A percentile compares a stretch with the other conserved stretches of the same genome.
phyloP scores from a whole-genome alignment of 2,888 invertebrate species.

The Leptogaster cylindrica region DNA sequence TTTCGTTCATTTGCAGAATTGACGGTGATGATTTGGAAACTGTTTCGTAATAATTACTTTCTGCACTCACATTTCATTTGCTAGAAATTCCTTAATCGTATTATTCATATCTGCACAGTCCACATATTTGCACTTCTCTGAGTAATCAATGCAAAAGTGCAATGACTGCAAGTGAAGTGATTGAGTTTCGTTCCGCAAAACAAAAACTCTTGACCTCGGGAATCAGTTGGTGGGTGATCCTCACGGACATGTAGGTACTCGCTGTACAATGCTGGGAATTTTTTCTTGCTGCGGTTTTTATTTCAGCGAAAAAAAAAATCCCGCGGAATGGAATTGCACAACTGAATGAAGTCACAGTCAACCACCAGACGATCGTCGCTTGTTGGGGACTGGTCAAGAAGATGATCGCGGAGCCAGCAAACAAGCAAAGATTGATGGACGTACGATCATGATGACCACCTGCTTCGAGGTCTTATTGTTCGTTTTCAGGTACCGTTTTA shows the following conservation, averaged over 20 bases:
- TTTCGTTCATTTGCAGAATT: not conserved
- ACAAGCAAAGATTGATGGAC: constrained; percentile 13
- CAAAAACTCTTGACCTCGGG: too few species aligned
- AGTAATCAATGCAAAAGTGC: too few species aligned
- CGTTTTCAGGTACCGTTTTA: too few species aligned
- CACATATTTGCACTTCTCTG: too few species aligned
- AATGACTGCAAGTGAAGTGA: too few species aligned
- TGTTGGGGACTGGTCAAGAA: not conserved
- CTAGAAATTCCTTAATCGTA: too few species aligned
- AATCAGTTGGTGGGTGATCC: not conserved
- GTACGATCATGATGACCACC: constrained; percentile 10
- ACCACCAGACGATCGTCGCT: not conserved
- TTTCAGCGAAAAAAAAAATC: not conserved
- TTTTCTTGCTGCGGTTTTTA: not conserved
- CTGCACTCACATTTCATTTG: too few species aligned
- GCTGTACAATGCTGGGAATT: not conserved
- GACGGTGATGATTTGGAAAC: too few species aligned
- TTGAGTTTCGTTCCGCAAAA: too few species aligned
- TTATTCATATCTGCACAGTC: too few species aligned
- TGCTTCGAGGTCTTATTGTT: constrained; percentile 5
- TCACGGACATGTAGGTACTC: constrained; percentile 3
- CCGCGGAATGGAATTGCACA: too few species aligned
- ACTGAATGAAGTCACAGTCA: not conserved
- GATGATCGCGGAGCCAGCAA: not conserved
- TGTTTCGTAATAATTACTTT: too few species aligned